A percentile compares a stretch with the other conserved stretches of the same genome.
Conservation (phyloP, 2,113 vertebrate genomes). For the Thymallus thymallus region DNA sequence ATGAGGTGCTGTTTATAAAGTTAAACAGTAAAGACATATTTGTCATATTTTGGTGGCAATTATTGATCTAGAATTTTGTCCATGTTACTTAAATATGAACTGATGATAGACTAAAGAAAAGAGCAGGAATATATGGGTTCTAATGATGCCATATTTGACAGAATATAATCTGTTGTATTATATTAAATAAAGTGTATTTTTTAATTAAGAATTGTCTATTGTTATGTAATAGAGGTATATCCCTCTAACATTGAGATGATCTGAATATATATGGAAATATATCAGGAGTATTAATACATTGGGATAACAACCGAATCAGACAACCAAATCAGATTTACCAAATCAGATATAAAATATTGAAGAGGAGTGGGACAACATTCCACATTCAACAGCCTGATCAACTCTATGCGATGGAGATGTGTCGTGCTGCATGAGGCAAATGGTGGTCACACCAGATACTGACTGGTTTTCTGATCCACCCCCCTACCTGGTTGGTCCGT, state of each 20-base stretch:
- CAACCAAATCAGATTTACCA: no score
- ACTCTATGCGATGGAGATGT: no score
- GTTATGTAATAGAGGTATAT: background rate
- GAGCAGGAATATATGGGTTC: slow-evolving; percentile 40
- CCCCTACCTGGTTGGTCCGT: no score
- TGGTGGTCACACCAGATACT: no score
- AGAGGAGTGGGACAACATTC: no score
- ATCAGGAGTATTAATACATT: no score
- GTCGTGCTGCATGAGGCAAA: no score
- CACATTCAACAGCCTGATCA: no score
- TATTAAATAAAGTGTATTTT: slow-evolving; percentile 69
- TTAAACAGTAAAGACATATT: background rate
- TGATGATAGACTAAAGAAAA: slow-evolving; percentile 28
- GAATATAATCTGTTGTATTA: slow-evolving; percentile 70
- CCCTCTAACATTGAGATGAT: background rate
- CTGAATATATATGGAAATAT: no score
- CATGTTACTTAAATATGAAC: slow-evolving; percentile 62
- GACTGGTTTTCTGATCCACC: no score
- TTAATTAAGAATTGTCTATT: slow-evolving; percentile 30
- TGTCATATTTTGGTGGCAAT: slow-evolving; percentile 40
- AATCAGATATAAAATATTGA: no score
- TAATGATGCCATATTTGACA: slow-evolving; percentile 54
- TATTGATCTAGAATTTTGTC: slow-evolving; percentile 58
- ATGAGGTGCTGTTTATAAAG: background rate
- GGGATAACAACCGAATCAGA: no score